A percentile compares a stretch with the other conserved stretches of the same genome.
Evolutionary conservation across 1,140 invertebrate species (phyloP).

Genomic region (Ceratosolen fusciceps): DNA sequence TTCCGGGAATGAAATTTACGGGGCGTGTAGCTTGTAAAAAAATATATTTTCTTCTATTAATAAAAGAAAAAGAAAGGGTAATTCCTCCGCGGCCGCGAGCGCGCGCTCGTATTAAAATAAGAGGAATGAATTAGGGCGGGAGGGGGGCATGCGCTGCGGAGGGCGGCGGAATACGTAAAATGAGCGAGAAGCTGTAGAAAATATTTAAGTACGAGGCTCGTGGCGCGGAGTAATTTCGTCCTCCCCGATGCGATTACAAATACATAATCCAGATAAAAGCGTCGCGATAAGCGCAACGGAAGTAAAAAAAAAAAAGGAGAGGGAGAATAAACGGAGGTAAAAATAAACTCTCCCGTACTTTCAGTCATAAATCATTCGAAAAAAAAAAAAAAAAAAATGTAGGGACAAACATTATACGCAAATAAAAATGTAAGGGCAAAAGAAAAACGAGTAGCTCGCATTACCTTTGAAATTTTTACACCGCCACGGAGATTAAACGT

Average conservation of each 20-base stretch:
- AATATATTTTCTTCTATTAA: too few species aligned
- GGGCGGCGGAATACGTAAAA: background rate
- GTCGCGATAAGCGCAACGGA: too few species aligned
- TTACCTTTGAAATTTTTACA: conserved; percentile 25
- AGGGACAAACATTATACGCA: too few species aligned
- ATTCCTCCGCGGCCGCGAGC: too few species aligned
- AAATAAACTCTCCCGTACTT: conserved; percentile 24
- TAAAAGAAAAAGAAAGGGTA: too few species aligned
- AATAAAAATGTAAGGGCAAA: conserved; percentile 21
- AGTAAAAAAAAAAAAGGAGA: too few species aligned
- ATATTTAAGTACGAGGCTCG: background rate
- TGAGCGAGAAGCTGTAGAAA: conserved; percentile 16
- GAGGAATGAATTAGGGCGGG: too few species aligned
- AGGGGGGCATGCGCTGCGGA: too few species aligned
- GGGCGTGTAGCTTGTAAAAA: too few species aligned
- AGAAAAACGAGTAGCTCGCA: background rate
- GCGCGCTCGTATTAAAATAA: too few species aligned
- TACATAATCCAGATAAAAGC: too few species aligned
- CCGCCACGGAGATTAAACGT: conserved; percentile 37
- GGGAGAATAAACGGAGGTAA: conserved; percentile 27
- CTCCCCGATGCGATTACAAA: conserved; percentile 8
- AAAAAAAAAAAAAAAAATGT: conserved; percentile 20
- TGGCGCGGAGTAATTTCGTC: background rate
- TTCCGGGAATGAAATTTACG: too few species aligned
- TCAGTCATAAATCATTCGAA: conserved; percentile 33